Evolutionary conservation across 2,113 vertebrate genomes (phyloP), one percentile per base, ranked within the genome.

Genomic region (Cryptomyrus ogoouensis): DNA sequence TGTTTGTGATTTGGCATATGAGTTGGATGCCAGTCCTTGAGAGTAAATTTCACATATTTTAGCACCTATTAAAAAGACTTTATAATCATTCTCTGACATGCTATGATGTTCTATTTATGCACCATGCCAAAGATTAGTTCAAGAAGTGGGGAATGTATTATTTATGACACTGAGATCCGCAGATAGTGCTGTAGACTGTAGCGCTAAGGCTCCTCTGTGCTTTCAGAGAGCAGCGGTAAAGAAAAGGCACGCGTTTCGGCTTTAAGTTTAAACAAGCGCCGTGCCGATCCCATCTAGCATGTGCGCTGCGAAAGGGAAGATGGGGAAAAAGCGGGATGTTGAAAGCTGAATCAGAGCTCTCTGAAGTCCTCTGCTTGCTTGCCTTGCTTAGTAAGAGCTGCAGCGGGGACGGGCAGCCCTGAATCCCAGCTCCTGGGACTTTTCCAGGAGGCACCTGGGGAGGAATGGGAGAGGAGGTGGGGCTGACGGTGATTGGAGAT

Each of bases 81-180:
- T 42, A 39, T n/a, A 66, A 66, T 44, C 83, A 66, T 15, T 35
- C 70, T 62, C 19, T 83, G 70, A 46, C 47, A 19, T 53, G 49
- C 52, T 91, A 91, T 93, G 91, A 92, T 94, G 93, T 94, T 94
- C 93, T 95, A 94, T 95, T 95, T 94, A 92, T 93, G 93, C 88
- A 89, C 92, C 84, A 91, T 47, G 93, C 93, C 89, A 89, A 90
- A 80, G 84, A 93, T 90, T 94, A 91, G 80, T 90, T 92, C 83
- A 92, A 94, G 93, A 94, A 93, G 90, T 94, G 92, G 93, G 91
- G 91, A 93, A 93, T 96, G 95, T 92, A 94, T 96, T 95, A 93
- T 96, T 96, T 94, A 94, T 92, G 46, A 91, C 91, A 93, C 93
- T 91, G 93, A 91, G 62, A 94, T 93, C 91, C 91, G 91, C 91